Base-by-base conservation (phyloP, 2,113 vertebrate species). In the Lagopus leucura region DNA sequence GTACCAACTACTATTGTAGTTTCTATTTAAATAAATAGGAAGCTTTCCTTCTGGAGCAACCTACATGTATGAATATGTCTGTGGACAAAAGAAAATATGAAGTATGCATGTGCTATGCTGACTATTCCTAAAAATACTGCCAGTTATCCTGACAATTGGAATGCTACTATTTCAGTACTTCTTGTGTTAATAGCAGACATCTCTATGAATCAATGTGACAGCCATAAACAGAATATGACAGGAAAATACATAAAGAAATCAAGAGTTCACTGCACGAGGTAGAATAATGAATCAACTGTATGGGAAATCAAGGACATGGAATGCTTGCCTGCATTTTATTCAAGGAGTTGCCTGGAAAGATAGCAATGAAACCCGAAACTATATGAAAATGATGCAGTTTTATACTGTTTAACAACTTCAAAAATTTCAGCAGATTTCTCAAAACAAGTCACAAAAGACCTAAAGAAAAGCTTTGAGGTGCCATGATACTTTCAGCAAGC, bases 211-310 rank as follows among this genome's bases (percentile, higher is more conserved):
- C 28, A 81, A 8, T 25, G 14, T 45, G 42, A 88, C 61, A 93
- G 7, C 8, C 4, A 13, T 32, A 11, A 88, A 28, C 10, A 78
- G 38, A 80, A 86, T 82, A 90, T 81, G 66, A 90, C 91, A 92
- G 89, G 45, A 92, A 90, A 92, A 86, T 58, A 40, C 14, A 65
- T 81, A 63, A 94, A 79, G 91, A 95, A 96, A 90, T 91, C 55
- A 82, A 88, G 79, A 80, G 14, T 6, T 78, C 74, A 86, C 86
- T 87, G n/a, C 38, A 89, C 63, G 66, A 94, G 70, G 66, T 63
- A 81, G n/a, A 79, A 94, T 77, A 89, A 81, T 90, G 94, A 96
- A 22, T 94, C 82, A 96, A 60, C 34, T 30, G 28, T 43, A 76
- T 76, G 58, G 75, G 69, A 90, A 92, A 82, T 86, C 45, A 73